phyloP scores from a whole-genome alignment of 2,797 vertebrate species.

The Pogonophryne albipinna region DNA sequence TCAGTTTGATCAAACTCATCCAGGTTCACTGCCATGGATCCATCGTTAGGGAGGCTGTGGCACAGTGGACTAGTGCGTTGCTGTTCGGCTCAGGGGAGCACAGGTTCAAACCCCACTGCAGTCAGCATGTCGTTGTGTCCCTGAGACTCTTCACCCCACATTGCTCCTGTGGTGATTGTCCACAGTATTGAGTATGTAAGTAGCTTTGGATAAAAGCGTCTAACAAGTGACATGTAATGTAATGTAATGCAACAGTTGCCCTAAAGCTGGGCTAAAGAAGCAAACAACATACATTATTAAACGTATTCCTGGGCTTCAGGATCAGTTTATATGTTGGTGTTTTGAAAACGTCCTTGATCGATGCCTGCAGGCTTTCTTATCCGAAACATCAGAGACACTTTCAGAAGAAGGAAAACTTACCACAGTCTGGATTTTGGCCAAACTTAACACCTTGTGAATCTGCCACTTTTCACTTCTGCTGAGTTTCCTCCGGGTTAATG shows the following conservation, averaged over 20 bases:
- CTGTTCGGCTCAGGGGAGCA: no score
- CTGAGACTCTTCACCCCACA: no score
- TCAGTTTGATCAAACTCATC: not conserved
- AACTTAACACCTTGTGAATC: constrained; percentile 20
- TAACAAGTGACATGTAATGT: no score
- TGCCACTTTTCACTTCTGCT: constrained; percentile 12
- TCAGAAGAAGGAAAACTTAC: not conserved
- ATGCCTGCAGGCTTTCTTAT: not conserved
- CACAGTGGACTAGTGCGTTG: no score
- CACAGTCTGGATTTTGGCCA: constrained; percentile 14
- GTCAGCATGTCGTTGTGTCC: no score
- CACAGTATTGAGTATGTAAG: no score
- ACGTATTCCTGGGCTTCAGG: not conserved
- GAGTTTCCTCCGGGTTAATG: constrained; percentile 30
- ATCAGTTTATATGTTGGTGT: not conserved
- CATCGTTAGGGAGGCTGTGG: not conserved
- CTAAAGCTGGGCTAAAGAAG: no score
- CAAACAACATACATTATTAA: no score
- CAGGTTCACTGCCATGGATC: not conserved
- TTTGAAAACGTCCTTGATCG: not conserved
- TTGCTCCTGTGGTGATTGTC: no score
- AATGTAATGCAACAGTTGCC: no score
- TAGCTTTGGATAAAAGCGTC: no score
- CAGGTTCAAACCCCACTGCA: no score
- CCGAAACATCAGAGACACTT: constrained; percentile 3